Evolutionary conservation across 2,113 vertebrate genomes (phyloP).

Genomic region (Lethenteron reissneri): DNA sequence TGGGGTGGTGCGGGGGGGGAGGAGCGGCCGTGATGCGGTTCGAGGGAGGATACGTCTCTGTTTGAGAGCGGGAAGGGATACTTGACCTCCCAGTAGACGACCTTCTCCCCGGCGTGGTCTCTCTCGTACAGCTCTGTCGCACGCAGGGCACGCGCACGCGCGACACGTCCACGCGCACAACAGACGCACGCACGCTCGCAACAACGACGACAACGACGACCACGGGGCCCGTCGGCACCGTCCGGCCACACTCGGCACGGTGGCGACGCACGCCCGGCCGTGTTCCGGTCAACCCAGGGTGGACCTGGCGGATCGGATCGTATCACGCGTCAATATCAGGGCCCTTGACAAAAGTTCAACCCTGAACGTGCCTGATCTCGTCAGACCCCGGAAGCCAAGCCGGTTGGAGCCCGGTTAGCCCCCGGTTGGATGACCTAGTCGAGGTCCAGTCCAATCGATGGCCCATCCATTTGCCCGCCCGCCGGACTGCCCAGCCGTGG

Average conservation of each 20-base stretch:
- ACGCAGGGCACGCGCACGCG: constrained; percentile 15
- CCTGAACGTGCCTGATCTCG: too few species aligned
- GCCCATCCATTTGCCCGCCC: too few species aligned
- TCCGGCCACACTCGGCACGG: constrained; percentile 13
- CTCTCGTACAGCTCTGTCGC: constrained; percentile 27
- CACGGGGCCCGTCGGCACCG: constrained; percentile 16
- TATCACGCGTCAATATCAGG: too few species aligned
- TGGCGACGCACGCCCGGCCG: constrained; percentile 9
- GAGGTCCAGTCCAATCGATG: too few species aligned
- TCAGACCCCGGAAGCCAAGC: too few species aligned
- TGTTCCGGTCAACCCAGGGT: constrained; percentile 13
- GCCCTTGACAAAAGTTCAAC: too few species aligned
- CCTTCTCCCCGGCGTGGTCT: constrained; percentile 25
- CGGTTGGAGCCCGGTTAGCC: too few species aligned
- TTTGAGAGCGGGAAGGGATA: constrained; percentile 64
- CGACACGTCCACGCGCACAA: constrained; percentile 26
- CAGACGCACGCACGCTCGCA: constrained; percentile 12
- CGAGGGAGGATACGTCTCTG: constrained; percentile 72
- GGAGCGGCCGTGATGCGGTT: too few species aligned
- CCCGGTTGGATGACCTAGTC: too few species aligned
- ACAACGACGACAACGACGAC: constrained; percentile 9
- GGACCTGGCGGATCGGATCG: too few species aligned
- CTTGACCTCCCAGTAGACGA: constrained; percentile 74
- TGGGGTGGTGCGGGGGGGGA: constrained; percentile 10
- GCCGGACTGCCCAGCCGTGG: too few species aligned